A percentile compares a stretch with the other conserved stretches of the same genome.
phyloP scores from a whole-genome alignment of 2,113 vertebrate species.

The Thinocorus orbignyianus region DNA sequence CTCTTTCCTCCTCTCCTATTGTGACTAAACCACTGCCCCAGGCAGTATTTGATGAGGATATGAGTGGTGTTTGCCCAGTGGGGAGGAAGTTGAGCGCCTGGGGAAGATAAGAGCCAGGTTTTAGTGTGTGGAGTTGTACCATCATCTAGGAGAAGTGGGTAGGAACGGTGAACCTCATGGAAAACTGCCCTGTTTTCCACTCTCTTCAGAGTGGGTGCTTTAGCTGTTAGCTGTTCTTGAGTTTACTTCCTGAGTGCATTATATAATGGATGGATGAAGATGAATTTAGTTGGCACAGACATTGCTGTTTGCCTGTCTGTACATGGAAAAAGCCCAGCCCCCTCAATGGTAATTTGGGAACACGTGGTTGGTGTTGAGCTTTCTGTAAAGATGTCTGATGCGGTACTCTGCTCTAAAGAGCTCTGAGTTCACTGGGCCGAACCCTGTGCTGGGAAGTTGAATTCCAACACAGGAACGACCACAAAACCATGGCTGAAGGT shows the following conservation, averaged over 20 bases:
- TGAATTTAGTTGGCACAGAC: neutral
- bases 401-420: neutral
- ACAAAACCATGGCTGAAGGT: neutral
- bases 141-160: neutral
- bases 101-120: neutral
- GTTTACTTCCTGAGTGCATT: neutral
- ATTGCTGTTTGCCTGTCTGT: neutral
- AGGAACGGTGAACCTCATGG: neutral
- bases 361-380: neutral
- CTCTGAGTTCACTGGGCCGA: fast-evolving
- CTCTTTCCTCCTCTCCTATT: neutral
- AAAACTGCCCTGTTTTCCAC: neutral
- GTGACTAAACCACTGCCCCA: neutral
- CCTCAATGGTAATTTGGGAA: neutral
- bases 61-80: neutral
- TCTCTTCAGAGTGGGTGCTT: neutral
- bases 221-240: neutral
- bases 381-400: neutral
- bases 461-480: neutral
- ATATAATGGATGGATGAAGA: neutral
- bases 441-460: neutral
- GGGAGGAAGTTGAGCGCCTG: neutral
- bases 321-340: neutral
- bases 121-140: neutral
- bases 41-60: neutral